These are phyloP conservation scores for Drosophila aldrichi DNA, from an alignment of 2,888 invertebrate genomes.

Conservation along the genomic window DNA sequence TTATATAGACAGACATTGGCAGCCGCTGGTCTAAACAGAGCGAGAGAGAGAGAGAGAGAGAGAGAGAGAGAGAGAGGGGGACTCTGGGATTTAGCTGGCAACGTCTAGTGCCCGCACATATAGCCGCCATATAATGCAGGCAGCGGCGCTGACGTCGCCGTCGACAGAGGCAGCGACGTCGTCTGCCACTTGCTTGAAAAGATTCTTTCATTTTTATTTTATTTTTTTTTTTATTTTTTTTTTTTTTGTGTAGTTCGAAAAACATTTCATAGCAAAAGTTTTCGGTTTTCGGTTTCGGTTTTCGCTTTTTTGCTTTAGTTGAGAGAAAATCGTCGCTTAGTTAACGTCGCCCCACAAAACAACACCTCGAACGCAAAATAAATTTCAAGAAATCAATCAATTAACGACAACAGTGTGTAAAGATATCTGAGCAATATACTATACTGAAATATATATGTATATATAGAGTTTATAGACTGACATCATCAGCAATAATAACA, in stretches of 20 bases:
- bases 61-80: not conserved
- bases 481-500: conserved; percentile 36
- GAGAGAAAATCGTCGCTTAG: conserved; percentile 86
- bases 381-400: conserved; percentile 27
- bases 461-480: conserved; percentile 35
- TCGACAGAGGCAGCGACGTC: conserved; percentile 21
- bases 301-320: conserved; percentile 84
- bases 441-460: conserved; percentile 4
- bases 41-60: not conserved
- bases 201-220: conserved; percentile 35
- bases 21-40: conserved; percentile 35
- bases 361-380: conserved; percentile 44
- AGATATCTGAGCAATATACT: conserved; percentile 10
- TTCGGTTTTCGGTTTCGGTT: conserved; percentile 73
- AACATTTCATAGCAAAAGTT: conserved; percentile 70
- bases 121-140: conserved; percentile 62
- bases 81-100: conserved; percentile 13
- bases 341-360: conserved; percentile 83
- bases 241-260: conserved; percentile 53
- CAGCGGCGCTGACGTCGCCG: conserved; percentile 35
- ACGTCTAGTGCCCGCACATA: conserved; percentile 50
- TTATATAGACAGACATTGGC: conserved; percentile 55
- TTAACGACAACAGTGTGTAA: conserved; percentile 57
- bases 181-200: conserved; percentile 61
- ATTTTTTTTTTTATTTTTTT: conserved; percentile 10